Base-by-base conservation (phyloP, 2,797 vertebrate species). In the Craterocephalus amniculus region DNA sequence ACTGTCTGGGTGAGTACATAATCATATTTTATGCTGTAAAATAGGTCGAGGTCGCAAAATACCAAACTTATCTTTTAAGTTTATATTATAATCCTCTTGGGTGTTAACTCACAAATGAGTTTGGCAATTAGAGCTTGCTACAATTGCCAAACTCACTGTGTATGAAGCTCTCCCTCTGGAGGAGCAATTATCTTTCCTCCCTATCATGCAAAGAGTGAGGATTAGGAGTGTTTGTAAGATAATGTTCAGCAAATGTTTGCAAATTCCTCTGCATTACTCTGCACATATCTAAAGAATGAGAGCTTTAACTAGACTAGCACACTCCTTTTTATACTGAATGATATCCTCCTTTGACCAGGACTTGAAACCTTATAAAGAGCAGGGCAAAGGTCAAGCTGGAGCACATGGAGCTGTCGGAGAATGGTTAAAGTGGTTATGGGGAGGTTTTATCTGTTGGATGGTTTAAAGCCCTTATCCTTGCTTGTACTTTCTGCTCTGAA, bases 221-320 rank as follows among this genome's bases (percentile, higher is more conserved):
- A 88, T 90, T 87, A 83, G 74, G 70, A 83, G 58, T 81, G 80
- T 87, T 83, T 86, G 85, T 73, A 82, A 88, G 88, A 90, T 87
- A 87, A 92, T 89, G 78, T 76, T 66, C 73, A 83, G 83, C 84
- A 88, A 90, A 90, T 88, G 85, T 87, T 82, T 86, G 72, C 74
- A 83, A 84, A 91, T 89, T 90, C 83, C 74, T 83, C 70, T 18
- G 62, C 55, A 75, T 85, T 82, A 63, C 78, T 83, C 70, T 76
- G 79, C 68, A 73, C 72, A 76, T 85, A 80, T 83, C 79, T 88
- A 67, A 84, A 83, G 70, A 76, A 79, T 67, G 74, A 87, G 72
- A 55, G 48, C 61, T 63, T 35, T 62, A 52, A 79, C 72, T 86
- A 71, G 58, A 79, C 72, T 20, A 27, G 43, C 71, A 80, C 59